Evolutionary conservation across 2,888 invertebrate species (phyloP).

Genomic region (Brenthis ino): DNA sequence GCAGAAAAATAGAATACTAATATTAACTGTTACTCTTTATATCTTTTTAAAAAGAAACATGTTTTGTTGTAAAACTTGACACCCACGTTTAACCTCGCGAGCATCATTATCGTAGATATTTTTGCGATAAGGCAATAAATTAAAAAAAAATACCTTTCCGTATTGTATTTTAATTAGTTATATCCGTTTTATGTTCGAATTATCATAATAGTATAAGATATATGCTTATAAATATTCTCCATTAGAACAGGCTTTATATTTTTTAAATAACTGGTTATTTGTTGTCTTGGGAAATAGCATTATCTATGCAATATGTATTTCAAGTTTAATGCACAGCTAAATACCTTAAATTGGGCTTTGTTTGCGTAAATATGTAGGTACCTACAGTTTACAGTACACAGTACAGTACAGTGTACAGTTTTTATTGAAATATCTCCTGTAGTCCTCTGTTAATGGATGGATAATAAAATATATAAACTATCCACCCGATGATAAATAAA

Average conservation of each 20-base stretch:
- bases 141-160: not conserved
- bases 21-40: not conserved
- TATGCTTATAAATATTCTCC: too few species aligned
- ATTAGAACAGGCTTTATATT: too few species aligned
- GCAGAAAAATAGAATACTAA: not conserved
- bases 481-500: too few species aligned
- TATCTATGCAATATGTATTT: too few species aligned
- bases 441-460: too few species aligned
- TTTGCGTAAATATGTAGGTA: too few species aligned
- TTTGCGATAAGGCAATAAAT: slow-evolving; percentile 6
- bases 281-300: not conserved
- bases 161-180: not conserved
- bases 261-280: not conserved
- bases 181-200: not conserved
- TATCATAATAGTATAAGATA: not conserved
- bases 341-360: too few species aligned
- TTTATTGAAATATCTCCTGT: too few species aligned
- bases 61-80: not conserved
- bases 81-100: slow-evolving; percentile 3
- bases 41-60: not conserved
- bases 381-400: too few species aligned
- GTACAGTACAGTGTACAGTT: too few species aligned
- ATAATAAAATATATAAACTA: too few species aligned
- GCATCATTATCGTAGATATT: slow-evolving; percentile 1
- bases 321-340: too few species aligned